phyloP scores from a whole-genome alignment of 30 jellyfish, hydroid and myxozoan genomes.

The Hydractinia symbiolongicarpus region DNA sequence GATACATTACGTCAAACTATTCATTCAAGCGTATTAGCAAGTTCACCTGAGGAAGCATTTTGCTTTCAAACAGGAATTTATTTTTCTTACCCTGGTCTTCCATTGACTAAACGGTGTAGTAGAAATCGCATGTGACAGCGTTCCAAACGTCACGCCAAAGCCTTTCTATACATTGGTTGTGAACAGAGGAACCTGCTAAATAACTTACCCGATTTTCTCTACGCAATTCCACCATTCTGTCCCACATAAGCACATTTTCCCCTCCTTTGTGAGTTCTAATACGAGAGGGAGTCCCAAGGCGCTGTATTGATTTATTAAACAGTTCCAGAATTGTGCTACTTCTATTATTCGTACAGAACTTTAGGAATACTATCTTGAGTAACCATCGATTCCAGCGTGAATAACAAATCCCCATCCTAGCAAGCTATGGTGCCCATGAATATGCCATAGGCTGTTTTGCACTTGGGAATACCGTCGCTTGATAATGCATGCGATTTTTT shows the following conservation, averaged over 20 bases:
- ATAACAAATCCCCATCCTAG: slow-evolving; percentile 44
- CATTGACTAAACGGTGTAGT: slow-evolving; percentile 32
- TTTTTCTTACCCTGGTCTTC: slow-evolving; percentile 21
- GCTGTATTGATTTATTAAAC: no score
- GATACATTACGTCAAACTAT: no score
- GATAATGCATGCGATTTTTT: neutral
- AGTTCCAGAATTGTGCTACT: no score
- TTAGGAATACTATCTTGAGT: slow-evolving; percentile 21
- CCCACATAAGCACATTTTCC: slow-evolving; percentile 37
- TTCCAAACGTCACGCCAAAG: slow-evolving; percentile 34
- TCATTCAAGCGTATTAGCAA: no score
- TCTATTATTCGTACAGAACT: no score
- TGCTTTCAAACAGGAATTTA: no score
- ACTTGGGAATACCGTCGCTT: slow-evolving; percentile 38
- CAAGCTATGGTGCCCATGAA: slow-evolving; percentile 44
- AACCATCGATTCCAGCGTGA: slow-evolving; percentile 55
- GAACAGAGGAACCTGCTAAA: slow-evolving; percentile 20
- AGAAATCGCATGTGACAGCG: slow-evolving; percentile 17
- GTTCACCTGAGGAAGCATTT: no score
- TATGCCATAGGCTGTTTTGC: slow-evolving; percentile 46
- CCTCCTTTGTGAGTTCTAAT: slow-evolving; percentile 33
- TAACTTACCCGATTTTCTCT: slow-evolving; percentile 29
- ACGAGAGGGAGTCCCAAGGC: no score
- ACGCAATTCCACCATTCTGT: slow-evolving; percentile 26
- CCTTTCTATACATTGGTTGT: slow-evolving; percentile 23